Percentiles rank a stretch among this genome's conserved stretches.
These are phyloP conservation scores for Ditula angustiorana DNA, from an alignment of 2,888 invertebrate genomes.

Conservation along the genomic window DNA sequence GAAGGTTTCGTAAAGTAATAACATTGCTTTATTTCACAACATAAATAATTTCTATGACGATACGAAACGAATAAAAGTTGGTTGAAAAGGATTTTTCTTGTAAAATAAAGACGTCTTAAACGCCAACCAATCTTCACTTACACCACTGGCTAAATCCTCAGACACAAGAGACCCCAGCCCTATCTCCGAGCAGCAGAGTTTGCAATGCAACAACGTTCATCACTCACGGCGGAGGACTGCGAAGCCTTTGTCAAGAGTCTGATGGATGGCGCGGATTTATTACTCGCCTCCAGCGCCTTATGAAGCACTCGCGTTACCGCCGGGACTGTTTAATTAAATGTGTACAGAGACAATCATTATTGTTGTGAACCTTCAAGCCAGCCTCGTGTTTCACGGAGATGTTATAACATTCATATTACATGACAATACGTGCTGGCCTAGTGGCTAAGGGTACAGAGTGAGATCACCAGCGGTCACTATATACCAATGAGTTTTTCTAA, in stretches of 20 bases:
- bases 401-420: neutral
- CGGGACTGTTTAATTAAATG: neutral
- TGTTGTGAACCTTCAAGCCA: neutral
- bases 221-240: neutral
- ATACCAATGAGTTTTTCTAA: too few species aligned
- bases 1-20: too few species aligned
- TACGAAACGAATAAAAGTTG: too few species aligned
- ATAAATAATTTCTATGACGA: too few species aligned
- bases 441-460: neutral
- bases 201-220: neutral
- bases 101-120: too few species aligned
- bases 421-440: neutral
- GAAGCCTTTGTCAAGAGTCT: constrained; percentile 23
- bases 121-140: too few species aligned
- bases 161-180: neutral
- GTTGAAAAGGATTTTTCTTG: too few species aligned
- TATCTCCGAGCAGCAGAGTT: constrained; percentile 5
- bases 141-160: too few species aligned
- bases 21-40: too few species aligned
- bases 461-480: too few species aligned
- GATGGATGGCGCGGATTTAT: constrained; percentile 35
- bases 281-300: constrained; percentile 16
- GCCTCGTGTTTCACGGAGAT: neutral
- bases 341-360: neutral
- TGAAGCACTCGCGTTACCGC: constrained; percentile 18